Evolutionary conservation across 2,797 vertebrate genomes (phyloP), one percentile per base, ranked within the genome.

Genomic region (Yasuhikotakia modesta): DNA sequence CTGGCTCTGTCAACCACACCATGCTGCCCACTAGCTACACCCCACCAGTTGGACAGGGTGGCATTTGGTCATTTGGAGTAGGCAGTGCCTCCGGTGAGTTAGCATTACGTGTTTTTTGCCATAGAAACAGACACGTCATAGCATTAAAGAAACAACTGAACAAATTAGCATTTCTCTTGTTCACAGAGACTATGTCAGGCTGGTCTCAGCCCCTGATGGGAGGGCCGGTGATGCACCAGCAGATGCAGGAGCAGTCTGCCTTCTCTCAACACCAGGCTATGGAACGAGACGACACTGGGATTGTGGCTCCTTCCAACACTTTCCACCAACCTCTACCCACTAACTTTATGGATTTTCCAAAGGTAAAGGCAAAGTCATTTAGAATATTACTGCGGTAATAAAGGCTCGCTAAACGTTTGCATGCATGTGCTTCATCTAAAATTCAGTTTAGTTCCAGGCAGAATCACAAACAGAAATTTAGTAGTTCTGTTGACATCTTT

Each of bases 261-360:
- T 99, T 98, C 91, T 97, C 97, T 80, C 97, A 99, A 89, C 97
- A 99, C 93, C 97, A 99, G 87, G 95, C 96, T 27, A 96, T 99
- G 97, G 97, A 99, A 88, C 95, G 97, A 91, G 98, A 99, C 76
- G 97, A 98, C 91, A 98, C 96, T 12, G 97, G 97, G 91, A 98
- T 98, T 60, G 94, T 97, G 86, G 96, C 97, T 87, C 98, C 97
- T 57, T 96, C 97, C 1, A 99, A 97, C 89, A 96, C 95, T 90
- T 99, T 97, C 90, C 97, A 98, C 92, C 97, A 98, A 92, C 94
- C 95, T 79, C 92, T 98, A 92, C 94, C 96, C 91, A 97, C 94
- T 91, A 96, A 91, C 90, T 99, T 97, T 92, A 96, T 98, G 92
- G 97, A 98, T 92, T 98, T 99, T 92, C 96, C 95, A 85, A 99